Percentiles rank a stretch among this genome's conserved stretches.
These are phyloP conservation scores for Pocillopora verrucosa DNA, from an alignment of 64 coral and sea anemone genomes.

Conservation along the genomic window DNA sequence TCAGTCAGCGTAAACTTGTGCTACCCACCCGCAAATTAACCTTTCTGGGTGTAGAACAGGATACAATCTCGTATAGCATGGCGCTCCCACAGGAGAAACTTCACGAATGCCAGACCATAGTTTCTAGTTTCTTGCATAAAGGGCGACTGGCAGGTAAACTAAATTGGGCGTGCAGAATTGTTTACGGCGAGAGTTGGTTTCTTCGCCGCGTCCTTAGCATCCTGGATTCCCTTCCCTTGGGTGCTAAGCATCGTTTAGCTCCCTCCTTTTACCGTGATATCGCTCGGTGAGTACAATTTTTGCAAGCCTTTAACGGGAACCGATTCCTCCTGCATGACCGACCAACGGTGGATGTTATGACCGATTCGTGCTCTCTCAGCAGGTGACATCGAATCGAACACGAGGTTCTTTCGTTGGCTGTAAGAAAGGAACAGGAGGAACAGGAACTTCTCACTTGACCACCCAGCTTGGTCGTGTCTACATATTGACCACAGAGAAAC, in stretches of 20 bases:
- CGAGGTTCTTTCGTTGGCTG: conserved; percentile 15
- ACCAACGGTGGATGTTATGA: conserved; percentile 38
- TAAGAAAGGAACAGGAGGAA: too few species aligned
- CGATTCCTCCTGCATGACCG: neutral
- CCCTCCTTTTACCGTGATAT: conserved; percentile 16
- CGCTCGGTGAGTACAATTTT: conserved; percentile 48
- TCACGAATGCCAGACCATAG: too few species aligned
- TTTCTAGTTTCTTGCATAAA: neutral
- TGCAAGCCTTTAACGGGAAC: conserved; percentile 38
- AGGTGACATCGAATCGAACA: neutral
- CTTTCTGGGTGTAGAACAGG: neutral
- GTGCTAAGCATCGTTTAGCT: neutral
- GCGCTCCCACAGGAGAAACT: too few species aligned
- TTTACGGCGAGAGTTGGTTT: conserved; percentile 19
- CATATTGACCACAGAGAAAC: conserved; percentile 63
- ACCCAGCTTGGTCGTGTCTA: neutral
- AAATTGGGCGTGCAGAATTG: conserved; percentile 18
- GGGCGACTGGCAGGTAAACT: conserved; percentile 16
- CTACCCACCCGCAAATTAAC: neutral
- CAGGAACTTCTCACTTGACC: neutral
- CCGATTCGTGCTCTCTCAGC: conserved; percentile 33
- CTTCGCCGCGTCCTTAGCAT: conserved; percentile 3
- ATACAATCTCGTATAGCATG: neutral
- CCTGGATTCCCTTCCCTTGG: neutral
- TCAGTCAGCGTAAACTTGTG: neutral